Evolutionary conservation across 2,888 invertebrate genomes (phyloP), one percentile per base, ranked within the genome.

Genomic region (Agapetus fuscipes): DNA sequence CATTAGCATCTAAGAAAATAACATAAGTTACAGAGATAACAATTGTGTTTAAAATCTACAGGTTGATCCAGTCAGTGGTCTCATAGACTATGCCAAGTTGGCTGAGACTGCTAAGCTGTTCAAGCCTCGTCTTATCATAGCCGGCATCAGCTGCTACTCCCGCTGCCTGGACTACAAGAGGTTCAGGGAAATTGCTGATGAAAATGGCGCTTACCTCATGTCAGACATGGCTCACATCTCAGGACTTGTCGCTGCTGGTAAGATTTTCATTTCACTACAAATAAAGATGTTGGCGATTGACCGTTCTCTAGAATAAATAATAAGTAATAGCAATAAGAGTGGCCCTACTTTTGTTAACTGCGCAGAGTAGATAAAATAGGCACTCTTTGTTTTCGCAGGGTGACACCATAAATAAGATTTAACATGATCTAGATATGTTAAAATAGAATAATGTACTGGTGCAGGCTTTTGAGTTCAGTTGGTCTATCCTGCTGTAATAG

Each of bases 161-260:
- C 77, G 96, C 31, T 80, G 86, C 50, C 70, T 97, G 48, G 93
- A 97, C 63, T 97, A 96, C 61, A 82, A 83, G 52, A 72, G 83
- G 9, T 96, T 96, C 69, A 73, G 83, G 14, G 72, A 87, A 59
- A 83, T 90, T 35, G 82, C 85, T 24, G 79, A 91, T 54, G 80
- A 84, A 42, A 83, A 82, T 50, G 88, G 86, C 24, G 85, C 95
- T 0, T 85, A 84, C 54, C 62, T 97, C 34, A 76, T 96, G 72
- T 83, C 90, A 11, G 96, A 97, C 60, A 97, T 97, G 94, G 90
- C 95, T 1, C 95, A 96, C 59, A 78, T 96, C 34, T 84, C 93
- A 26, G 96, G 96, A 24, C 69, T 96, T 30, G 88, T 95, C 12
- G 86, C 94, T 43, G 86, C 93, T 51, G 84, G 83, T 64, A 60